Evolutionary conservation across 2,888 invertebrate species (phyloP).

Genomic region (Drosophila emarginata): DNA sequence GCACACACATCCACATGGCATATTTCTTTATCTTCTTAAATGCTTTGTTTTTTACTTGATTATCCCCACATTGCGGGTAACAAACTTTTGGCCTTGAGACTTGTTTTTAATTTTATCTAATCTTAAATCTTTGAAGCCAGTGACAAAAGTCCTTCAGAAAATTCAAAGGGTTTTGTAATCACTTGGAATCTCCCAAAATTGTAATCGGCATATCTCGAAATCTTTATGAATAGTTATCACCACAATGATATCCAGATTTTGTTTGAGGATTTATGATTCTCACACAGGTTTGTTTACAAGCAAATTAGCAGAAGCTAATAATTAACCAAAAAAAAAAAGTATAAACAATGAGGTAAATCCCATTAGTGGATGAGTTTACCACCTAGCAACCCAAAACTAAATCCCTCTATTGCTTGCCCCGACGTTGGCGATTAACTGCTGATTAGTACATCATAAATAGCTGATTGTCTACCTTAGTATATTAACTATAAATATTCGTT

Average conservation of each 20-base stretch:
- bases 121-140: slow-evolving; percentile 22
- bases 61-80: slow-evolving; percentile 45
- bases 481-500: slow-evolving; percentile 21
- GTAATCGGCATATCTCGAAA: not conserved
- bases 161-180: not conserved
- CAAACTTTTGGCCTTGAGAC: slow-evolving; percentile 57
- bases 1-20: slow-evolving; percentile 26
- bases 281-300: slow-evolving; percentile 27
- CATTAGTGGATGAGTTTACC: not conserved
- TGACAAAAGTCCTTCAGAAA: not conserved
- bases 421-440: slow-evolving; percentile 34
- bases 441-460: slow-evolving; percentile 55
- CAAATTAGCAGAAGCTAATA: not conserved
- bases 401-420: slow-evolving; percentile 9
- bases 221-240: not conserved
- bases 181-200: not conserved
- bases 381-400: slow-evolving; percentile 39
- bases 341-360: too few relatives aligned
- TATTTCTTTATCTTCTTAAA: slow-evolving; percentile 19
- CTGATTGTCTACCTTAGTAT: slow-evolving; percentile 36
- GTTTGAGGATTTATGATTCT: slow-evolving; percentile 32
- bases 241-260: not conserved
- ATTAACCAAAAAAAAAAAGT: not conserved
- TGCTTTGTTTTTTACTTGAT: slow-evolving; percentile 41
- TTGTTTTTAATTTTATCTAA: slow-evolving; percentile 33